Percentiles rank a stretch among this genome's conserved stretches.
phyloP scores from a whole-genome alignment of 2,113 vertebrate species.

The Cephalopterus ornatus region DNA sequence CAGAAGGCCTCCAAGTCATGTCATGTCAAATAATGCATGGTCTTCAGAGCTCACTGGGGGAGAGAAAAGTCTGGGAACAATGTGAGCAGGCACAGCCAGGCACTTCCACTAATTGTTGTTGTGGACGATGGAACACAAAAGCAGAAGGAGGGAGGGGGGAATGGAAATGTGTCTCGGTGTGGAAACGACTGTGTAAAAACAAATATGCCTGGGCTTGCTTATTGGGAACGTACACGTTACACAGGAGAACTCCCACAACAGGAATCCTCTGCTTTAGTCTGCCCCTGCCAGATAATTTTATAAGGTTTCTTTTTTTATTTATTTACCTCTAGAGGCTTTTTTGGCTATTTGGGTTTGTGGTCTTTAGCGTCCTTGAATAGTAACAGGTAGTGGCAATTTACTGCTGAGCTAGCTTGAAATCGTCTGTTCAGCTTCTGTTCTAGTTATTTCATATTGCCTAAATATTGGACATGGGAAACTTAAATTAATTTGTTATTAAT shows the following conservation, averaged over 20 bases:
- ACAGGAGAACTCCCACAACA: conserved; percentile 22
- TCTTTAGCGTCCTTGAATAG: neutral
- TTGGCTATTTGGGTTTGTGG: neutral
- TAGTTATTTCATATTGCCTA: neutral
- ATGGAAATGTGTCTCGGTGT: conserved; percentile 53
- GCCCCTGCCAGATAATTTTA: neutral
- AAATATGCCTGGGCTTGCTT: conserved; percentile 54
- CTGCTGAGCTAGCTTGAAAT: neutral
- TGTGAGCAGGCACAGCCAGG: conserved; percentile 50
- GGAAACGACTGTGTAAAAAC: neutral
- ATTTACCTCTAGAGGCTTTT: neutral
- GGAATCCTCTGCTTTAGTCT: conserved; percentile 18
- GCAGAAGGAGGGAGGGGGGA: conserved; percentile 34
- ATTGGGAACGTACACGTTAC: neutral
- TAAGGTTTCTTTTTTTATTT: neutral
- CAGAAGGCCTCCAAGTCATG: conserved; percentile 19
- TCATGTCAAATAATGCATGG: conserved; percentile 59
- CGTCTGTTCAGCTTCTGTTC: neutral
- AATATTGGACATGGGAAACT: neutral
- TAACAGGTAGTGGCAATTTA: neutral
- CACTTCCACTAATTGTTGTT: conserved; percentile 70
- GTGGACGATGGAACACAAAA: conserved; percentile 51
- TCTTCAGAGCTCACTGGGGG: conserved; percentile 59
- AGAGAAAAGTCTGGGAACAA: conserved; percentile 58
- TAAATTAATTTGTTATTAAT: neutral